A percentile compares a stretch with the other conserved stretches of the same genome.
These are phyloP conservation scores for Alfaro cultratus DNA, from an alignment of 2,797 vertebrate species.

Conservation along the genomic window DNA sequence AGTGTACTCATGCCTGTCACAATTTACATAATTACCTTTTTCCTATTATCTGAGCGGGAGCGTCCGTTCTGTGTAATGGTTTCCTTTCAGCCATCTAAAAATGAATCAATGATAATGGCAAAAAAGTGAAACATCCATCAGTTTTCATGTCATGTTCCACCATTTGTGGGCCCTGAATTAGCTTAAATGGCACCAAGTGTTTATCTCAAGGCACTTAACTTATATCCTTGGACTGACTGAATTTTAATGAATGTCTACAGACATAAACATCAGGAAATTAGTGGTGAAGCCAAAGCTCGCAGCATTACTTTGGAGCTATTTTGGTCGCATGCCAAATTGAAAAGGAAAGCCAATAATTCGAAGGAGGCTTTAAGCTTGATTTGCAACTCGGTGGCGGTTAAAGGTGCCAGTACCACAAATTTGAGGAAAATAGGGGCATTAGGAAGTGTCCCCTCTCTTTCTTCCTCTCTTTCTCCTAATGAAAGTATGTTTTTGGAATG, in stretches of 20 bases:
- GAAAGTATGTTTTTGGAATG: background rate
- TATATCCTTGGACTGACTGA: constrained; percentile 9
- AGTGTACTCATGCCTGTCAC: background rate
- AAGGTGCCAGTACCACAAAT: constrained; percentile 13
- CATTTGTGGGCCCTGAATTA: background rate
- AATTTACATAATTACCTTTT: constrained; percentile 1
- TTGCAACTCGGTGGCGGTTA: background rate
- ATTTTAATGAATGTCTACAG: constrained; percentile 17
- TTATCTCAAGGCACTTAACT: constrained; percentile 17
- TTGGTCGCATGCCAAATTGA: constrained; percentile 9
- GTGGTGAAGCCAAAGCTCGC: background rate
- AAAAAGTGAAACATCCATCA: constrained; percentile 3
- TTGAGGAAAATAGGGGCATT: background rate
- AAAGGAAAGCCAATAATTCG: constrained; percentile 13
- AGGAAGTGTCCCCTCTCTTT: background rate
- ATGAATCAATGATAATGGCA: background rate
- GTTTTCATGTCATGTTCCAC: background rate
- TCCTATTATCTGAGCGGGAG: constrained; percentile 1
- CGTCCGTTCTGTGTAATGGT: background rate
- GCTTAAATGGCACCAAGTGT: constrained; percentile 19
- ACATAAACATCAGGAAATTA: constrained; percentile 16
- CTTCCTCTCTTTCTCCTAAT: background rate
- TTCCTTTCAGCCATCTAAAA: constrained; percentile 1
- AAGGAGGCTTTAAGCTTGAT: constrained; percentile 13
- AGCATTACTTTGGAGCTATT: constrained; percentile 3